Percentiles rank a stretch among this genome's conserved stretches.
Evolutionary conservation across 2,888 invertebrate species (phyloP).

Genomic region (Spilosoma lubricipeda): DNA sequence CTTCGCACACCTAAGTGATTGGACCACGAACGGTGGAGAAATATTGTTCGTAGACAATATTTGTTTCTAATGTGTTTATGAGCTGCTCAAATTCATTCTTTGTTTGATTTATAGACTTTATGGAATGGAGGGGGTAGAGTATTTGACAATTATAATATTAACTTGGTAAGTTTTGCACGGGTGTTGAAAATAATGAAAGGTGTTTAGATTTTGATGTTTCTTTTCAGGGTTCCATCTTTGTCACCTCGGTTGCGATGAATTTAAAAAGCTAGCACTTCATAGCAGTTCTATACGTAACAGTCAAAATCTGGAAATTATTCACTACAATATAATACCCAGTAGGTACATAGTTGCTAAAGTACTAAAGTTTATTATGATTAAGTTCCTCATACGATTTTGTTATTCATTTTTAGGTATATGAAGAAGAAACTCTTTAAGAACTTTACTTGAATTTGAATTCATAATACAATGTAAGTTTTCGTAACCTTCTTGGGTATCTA

Average conservation of each 20-base stretch:
- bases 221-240: no score
- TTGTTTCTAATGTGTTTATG: not conserved
- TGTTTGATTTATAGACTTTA: not conserved
- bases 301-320: no score
- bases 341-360: not conserved
- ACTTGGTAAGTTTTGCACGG: no score
- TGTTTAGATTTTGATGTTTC: no score
- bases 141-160: no score
- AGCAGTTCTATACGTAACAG: no score
- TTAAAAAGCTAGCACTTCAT: no score
- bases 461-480: not conserved
- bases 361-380: not conserved
- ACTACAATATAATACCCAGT: no score
- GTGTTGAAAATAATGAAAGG: no score
- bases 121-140: not conserved
- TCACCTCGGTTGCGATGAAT: no score
- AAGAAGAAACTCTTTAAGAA: not conserved
- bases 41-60: not conserved
- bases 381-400: not conserved
- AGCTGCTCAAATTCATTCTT: not conserved
- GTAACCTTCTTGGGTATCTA: not conserved
- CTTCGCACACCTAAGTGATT: slow-evolving; percentile 59
- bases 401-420: not conserved
- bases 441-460: not conserved
- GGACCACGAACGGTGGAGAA: slow-evolving; percentile 34